These are phyloP conservation scores for Seladonia tumulorum DNA, from an alignment of 2,888 invertebrate species.

Conservation along the genomic window DNA sequence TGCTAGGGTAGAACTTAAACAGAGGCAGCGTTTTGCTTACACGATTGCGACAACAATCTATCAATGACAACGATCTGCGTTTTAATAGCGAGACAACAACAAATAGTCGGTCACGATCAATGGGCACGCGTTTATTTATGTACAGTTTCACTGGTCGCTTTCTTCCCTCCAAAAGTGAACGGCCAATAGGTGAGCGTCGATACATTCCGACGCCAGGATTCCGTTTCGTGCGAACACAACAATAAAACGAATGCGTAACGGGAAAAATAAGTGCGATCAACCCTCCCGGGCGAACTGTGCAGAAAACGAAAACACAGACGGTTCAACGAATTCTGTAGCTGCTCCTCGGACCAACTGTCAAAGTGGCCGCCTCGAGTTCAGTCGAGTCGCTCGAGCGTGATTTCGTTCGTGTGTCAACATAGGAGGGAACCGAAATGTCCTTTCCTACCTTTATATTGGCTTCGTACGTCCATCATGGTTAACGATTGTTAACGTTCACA, in stretches of 20 bases:
- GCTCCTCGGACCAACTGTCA: slow-evolving; percentile 33
- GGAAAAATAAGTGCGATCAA: not conserved
- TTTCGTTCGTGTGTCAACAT: slow-evolving; percentile 21
- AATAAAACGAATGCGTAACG: not conserved
- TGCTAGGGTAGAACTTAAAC: not conserved
- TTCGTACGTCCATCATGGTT: slow-evolving; percentile 73
- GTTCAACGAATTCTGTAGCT: slow-evolving; percentile 43
- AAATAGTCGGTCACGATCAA: slow-evolving; percentile 21
- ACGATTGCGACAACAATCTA: not conserved
- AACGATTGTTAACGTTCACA: slow-evolving; percentile 45
- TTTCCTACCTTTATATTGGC: slow-evolving; percentile 76
- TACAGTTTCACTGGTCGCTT: slow-evolving; percentile 22
- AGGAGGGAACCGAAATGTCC: slow-evolving; percentile 9
- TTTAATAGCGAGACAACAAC: not conserved
- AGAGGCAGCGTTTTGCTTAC: not conserved
- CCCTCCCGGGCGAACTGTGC: slow-evolving; percentile 3
- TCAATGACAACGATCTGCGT: not conserved
- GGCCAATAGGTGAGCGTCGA: slow-evolving; percentile 26
- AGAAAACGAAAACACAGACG: slow-evolving; percentile 17
- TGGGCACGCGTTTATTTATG: slow-evolving; percentile 48
- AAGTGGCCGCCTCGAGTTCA: slow-evolving; percentile 18
- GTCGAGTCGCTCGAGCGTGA: not conserved
- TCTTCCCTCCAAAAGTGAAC: slow-evolving; percentile 54
- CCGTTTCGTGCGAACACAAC: not conserved
- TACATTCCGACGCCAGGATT: slow-evolving; percentile 12